These are phyloP conservation scores for Virgularia gustaviana DNA, from an alignment of 92 coral and sea anemone genomes.

Conservation along the genomic window DNA sequence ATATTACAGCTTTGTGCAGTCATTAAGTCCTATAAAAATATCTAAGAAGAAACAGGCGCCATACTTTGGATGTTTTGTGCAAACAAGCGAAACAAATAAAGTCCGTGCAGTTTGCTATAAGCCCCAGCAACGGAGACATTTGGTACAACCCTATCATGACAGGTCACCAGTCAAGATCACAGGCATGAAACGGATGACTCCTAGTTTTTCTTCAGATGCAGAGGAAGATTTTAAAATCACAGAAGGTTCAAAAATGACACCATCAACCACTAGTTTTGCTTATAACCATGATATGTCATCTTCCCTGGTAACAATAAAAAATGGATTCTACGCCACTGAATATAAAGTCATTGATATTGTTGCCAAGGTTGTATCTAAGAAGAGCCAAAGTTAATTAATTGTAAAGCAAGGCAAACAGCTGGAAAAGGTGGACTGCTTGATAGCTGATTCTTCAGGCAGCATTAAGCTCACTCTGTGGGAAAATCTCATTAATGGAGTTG, in stretches of 20 bases:
- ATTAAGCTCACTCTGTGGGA: constrained; percentile 31
- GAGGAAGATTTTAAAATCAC: constrained; percentile 41
- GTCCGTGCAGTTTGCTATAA: constrained; percentile 28
- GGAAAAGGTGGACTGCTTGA: constrained; percentile 19
- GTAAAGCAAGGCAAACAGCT: constrained; percentile 9
- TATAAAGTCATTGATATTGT: constrained; percentile 7
- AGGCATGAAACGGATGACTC: constrained; percentile 31
- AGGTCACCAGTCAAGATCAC: constrained; percentile 33
- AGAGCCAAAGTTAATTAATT: constrained; percentile 14
- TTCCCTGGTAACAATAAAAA: constrained; percentile 37
- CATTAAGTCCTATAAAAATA: too few species aligned
- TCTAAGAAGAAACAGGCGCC: too few species aligned
- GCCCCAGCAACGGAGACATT: constrained; percentile 28
- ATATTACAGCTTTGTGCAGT: too few species aligned
- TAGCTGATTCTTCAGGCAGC: constrained; percentile 13
- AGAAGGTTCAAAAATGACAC: constrained; percentile 34
- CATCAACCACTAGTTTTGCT: constrained; percentile 35
- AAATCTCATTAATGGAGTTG: constrained; percentile 21
- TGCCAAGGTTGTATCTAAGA: constrained; percentile 12
- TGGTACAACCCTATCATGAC: constrained; percentile 16
- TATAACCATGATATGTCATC: constrained; percentile 34
- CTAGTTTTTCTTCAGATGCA: constrained; percentile 33
- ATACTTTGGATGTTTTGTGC: too few species aligned
- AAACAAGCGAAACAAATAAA: too few species aligned
- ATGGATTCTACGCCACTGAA: constrained; percentile 20